Evolutionary conservation across 1,140 invertebrate species (phyloP).

Genomic region (Euwallacea fornicatus): DNA sequence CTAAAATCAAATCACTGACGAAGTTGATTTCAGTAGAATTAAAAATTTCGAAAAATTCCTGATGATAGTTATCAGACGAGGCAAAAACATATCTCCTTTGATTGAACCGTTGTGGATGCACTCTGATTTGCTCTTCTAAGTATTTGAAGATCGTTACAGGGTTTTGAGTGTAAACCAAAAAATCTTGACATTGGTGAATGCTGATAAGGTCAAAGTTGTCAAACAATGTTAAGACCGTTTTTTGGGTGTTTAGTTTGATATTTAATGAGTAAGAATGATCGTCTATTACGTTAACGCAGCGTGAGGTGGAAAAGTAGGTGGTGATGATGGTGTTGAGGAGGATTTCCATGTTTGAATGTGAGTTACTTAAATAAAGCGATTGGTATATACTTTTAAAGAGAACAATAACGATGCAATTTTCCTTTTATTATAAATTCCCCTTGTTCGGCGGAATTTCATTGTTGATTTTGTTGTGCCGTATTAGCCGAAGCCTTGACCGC

Average conservation of each 20-base stretch:
- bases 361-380: background rate
- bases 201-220: constrained; percentile 37
- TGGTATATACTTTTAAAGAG: background rate
- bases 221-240: constrained; percentile 18
- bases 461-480: too few relatives aligned
- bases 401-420: background rate
- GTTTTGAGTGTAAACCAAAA: constrained; percentile 37
- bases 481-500: too few relatives aligned
- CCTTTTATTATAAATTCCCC: constrained; percentile 2
- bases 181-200: constrained; percentile 38
- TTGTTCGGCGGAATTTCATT: background rate
- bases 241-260: constrained; percentile 28
- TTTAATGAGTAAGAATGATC: constrained; percentile 33
- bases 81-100: constrained; percentile 42
- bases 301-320: constrained; percentile 36
- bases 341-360: background rate
- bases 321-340: constrained; percentile 39
- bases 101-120: constrained; percentile 42
- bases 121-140: constrained; percentile 41
- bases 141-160: constrained; percentile 28
- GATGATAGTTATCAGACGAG: constrained; percentile 4
- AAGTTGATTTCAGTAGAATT: constrained; percentile 33
- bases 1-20: constrained; percentile 12
- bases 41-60: constrained; percentile 38
- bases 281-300: constrained; percentile 41